These are phyloP conservation scores for Toxostoma redivivum DNA, from an alignment of 2,113 vertebrate genomes.

Conservation along the genomic window DNA sequence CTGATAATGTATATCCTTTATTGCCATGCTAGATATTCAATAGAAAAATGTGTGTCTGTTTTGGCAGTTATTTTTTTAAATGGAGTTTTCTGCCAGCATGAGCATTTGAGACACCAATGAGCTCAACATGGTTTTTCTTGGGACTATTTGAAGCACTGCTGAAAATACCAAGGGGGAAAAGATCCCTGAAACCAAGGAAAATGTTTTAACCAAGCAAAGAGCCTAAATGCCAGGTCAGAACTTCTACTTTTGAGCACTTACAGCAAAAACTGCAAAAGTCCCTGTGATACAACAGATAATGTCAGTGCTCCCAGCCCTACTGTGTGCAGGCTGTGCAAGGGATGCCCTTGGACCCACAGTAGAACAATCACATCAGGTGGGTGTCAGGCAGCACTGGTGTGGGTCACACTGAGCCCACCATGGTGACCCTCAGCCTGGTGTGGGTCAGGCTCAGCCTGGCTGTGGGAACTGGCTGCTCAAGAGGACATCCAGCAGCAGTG, in stretches of 20 bases:
- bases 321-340: not conserved
- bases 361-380: fast-evolving
- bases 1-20: not conserved
- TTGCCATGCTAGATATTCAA: not conserved
- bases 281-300: not conserved
- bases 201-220: not conserved
- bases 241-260: not conserved
- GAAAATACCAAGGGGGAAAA: not conserved
- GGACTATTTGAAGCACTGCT: not conserved
- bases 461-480: not conserved
- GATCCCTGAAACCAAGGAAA: not conserved
- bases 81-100: not conserved
- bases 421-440: not conserved
- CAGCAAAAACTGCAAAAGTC: not conserved
- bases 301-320: not conserved
- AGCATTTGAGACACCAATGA: not conserved
- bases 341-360: not conserved
- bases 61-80: not conserved
- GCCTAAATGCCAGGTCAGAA: not conserved
- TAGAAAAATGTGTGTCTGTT: not conserved
- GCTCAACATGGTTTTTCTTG: not conserved
- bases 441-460: not conserved
- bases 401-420: not conserved
- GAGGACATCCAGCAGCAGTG: not conserved
- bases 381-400: not conserved